phyloP scores from a whole-genome alignment of 2,797 vertebrate genomes.

The Fratercula arctica region DNA sequence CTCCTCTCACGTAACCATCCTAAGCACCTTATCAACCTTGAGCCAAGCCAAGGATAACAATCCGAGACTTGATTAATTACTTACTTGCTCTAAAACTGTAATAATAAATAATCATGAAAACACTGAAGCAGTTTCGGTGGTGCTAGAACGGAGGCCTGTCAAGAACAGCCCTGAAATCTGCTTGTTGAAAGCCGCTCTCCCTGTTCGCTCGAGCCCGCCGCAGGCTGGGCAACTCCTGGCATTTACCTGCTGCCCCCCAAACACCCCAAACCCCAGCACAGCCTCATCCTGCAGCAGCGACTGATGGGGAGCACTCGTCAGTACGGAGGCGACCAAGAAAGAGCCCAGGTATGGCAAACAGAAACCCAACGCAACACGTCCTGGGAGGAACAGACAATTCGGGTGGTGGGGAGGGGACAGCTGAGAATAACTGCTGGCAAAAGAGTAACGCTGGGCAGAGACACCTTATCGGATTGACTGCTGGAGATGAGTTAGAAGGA shows the following conservation, averaged over 20 bases:
- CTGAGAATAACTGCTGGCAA: neutral
- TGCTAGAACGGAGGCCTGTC: constrained; percentile 20
- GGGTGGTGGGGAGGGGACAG: neutral
- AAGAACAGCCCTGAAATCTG: neutral
- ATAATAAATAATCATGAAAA: constrained; percentile 46
- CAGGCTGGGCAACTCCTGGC: neutral
- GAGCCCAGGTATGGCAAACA: neutral
- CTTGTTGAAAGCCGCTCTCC: neutral
- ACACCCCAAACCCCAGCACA: neutral
- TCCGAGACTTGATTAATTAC: constrained; percentile 83
- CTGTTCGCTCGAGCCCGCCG: fast-evolving
- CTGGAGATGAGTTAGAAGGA: neutral
- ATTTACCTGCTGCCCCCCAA: neutral
- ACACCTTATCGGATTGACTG: fast-evolving
- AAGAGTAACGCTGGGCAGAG: fast-evolving
- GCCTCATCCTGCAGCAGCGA: neutral
- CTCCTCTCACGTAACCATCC: constrained; percentile 79
- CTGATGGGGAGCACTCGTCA: neutral
- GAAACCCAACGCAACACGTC: fast-evolving
- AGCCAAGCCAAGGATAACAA: constrained; percentile 78
- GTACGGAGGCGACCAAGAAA: neutral
- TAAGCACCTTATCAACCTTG: constrained; percentile 80
- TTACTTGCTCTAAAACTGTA: constrained; percentile 81
- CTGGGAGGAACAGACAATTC: neutral
- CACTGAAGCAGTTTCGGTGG: constrained; percentile 67